phyloP scores from a whole-genome alignment of 2,113 vertebrate species.

The Muscicapa adusta region DNA sequence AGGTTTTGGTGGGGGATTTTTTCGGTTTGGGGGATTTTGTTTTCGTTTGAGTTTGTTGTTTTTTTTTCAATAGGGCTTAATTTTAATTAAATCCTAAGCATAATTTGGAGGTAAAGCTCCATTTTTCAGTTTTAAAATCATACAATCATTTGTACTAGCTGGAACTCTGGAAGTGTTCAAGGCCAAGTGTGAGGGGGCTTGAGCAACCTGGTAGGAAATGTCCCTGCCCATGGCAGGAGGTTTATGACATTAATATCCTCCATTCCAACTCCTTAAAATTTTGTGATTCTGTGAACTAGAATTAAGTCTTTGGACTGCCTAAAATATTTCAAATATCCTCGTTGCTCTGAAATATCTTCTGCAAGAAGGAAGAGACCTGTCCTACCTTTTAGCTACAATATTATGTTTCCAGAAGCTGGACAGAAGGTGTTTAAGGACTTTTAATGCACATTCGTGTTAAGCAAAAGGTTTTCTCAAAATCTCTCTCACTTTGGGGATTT shows the following conservation, averaged over 20 bases:
- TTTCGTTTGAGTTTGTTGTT: accelerated
- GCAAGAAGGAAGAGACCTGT: neutral
- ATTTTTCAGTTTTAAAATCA: neutral
- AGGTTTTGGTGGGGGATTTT: neutral
- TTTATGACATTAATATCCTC: neutral
- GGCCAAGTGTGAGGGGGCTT: neutral
- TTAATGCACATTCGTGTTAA: neutral
- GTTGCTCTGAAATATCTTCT: neutral
- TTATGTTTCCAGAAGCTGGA: neutral
- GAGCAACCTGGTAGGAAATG: neutral
- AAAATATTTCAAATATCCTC: neutral
- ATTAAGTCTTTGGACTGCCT: neutral
- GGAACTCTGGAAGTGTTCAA: neutral
- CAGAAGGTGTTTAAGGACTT: neutral
- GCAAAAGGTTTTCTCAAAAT: neutral
- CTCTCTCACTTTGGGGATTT: neutral
- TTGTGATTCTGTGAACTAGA: neutral
- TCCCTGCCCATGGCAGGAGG: neutral
- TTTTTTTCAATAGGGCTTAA: accelerated
- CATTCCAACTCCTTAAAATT: neutral
- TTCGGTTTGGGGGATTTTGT: neutral
- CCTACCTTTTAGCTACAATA: neutral
- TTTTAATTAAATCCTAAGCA: neutral
- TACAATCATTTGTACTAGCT: neutral
- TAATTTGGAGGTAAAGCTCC: neutral